A percentile compares a stretch with the other conserved stretches of the same genome.
Conservation (phyloP, 2,888 invertebrate species). For the Trachelus troglodyta region DNA sequence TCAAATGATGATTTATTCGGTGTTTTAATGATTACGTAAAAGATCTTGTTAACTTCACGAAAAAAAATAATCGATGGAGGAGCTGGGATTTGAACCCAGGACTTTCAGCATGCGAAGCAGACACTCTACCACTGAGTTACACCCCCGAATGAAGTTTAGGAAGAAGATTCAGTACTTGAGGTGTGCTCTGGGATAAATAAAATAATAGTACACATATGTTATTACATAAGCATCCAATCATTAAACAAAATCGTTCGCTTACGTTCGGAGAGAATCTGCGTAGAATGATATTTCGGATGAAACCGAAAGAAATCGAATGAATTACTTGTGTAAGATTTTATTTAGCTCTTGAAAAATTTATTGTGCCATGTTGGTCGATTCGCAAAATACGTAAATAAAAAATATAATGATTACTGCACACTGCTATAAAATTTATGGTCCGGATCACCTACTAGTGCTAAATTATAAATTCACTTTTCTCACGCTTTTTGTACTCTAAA, state of each 20-base stretch:
- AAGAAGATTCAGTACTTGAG: neutral
- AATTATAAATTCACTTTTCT: neutral
- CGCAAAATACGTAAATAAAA: neutral
- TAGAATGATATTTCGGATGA: neutral
- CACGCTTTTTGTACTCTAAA: neutral
- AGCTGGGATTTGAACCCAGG: constrained; percentile 67
- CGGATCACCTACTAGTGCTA: neutral
- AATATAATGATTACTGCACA: neutral
- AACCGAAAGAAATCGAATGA: neutral
- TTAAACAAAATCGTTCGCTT: neutral
- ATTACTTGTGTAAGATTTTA: neutral
- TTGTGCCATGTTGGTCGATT: neutral
- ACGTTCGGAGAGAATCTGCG: neutral
- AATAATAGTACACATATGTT: neutral
- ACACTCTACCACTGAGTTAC: constrained; percentile 67
- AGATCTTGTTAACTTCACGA: constrained; percentile 1
- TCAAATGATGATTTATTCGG: neutral
- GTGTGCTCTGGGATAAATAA: neutral
- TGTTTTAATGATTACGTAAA: neutral
- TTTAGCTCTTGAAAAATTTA: neutral
- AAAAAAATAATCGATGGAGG: constrained; percentile 42
- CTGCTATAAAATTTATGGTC: neutral
- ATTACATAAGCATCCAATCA: neutral
- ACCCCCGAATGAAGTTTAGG: constrained; percentile 46
- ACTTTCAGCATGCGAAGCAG: constrained; percentile 67